A percentile compares a stretch with the other conserved stretches of the same genome.
These are phyloP conservation scores for Eucriotettix oculatus DNA, from an alignment of 2,888 invertebrate genomes.

Conservation along the genomic window DNA sequence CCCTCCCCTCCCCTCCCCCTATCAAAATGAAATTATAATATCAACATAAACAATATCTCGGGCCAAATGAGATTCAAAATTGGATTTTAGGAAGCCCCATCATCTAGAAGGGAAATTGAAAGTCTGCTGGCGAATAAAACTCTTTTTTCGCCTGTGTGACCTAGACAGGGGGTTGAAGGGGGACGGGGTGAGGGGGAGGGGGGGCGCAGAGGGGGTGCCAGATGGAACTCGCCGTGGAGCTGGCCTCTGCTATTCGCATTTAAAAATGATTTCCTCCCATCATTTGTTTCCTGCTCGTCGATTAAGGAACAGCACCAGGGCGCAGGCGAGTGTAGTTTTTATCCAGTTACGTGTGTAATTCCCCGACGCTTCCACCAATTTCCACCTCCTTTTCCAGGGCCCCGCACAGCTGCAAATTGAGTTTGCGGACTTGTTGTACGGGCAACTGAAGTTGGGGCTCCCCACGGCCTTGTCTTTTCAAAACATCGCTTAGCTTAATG, in stretches of 20 bases:
- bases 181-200: not conserved
- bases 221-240: not conserved
- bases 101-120: constrained; percentile 13
- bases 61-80: constrained; percentile 13
- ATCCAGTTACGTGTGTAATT: not conserved
- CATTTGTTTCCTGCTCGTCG: not conserved
- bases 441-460: not conserved
- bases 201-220: not conserved
- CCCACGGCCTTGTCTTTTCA: no score
- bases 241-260: not conserved
- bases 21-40: constrained; percentile 10
- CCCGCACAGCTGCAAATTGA: not conserved
- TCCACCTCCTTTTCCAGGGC: not conserved
- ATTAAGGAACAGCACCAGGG: not conserved
- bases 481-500: no score
- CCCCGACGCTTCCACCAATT: not conserved
- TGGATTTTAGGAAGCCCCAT: constrained; percentile 10
- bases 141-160: not conserved
- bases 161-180: not conserved
- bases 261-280: constrained; percentile 2
- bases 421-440: constrained; percentile 1
- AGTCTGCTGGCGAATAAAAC: constrained; percentile 7
- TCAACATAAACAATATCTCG: constrained; percentile 13
- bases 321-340: not conserved
- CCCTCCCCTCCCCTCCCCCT: not conserved